Conservation (phyloP, 2,113 vertebrate species). For the Rattus norvegicus region GRCr8 NC_086032.1:69241001-69241500, state of each 20-base stretch:
- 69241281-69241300: too few species aligned
- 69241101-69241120: neutral
- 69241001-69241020: neutral
- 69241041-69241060: neutral
- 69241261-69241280: neutral
- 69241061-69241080: neutral
- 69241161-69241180: neutral
- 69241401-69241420: neutral
- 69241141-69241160: neutral
- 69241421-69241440: neutral
- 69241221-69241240: neutral
- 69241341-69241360: neutral
- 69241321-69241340: neutral
- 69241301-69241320: neutral
- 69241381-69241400: neutral
- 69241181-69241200: neutral
- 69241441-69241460: neutral
- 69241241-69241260: neutral
- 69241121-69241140: neutral
- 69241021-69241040: neutral
- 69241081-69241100: neutral
- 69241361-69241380: neutral
- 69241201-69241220: neutral
- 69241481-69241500: neutral
- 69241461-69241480: neutral